These are phyloP conservation scores for Pseudococcus jackbeardsleyi DNA, from an alignment of 2,888 invertebrate species.

Conservation along the genomic window DNA sequence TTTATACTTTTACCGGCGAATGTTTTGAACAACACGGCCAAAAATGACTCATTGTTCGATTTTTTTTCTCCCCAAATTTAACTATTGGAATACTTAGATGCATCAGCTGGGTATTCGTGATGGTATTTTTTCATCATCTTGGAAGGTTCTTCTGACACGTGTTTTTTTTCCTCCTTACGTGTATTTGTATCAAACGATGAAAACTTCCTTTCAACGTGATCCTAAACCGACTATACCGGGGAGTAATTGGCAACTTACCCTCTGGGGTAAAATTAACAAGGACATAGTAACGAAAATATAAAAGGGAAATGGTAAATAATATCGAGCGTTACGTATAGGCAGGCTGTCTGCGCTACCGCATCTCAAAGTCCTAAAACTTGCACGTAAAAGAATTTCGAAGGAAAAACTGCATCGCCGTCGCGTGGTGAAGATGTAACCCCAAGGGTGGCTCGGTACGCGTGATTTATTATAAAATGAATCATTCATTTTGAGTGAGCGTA, in stretches of 20 bases:
- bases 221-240: conserved; percentile 11
- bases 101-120: background rate
- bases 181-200: background rate
- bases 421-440: conserved; percentile 16
- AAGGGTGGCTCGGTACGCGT: conserved; percentile 7
- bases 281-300: conserved; percentile 23
- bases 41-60: background rate
- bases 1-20: background rate
- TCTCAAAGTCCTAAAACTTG: background rate
- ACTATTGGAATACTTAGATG: background rate
- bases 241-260: conserved; percentile 37
- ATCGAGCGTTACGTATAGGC: background rate
- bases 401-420: background rate
- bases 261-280: conserved; percentile 23
- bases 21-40: background rate
- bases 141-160: background rate
- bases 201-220: conserved; percentile 34
- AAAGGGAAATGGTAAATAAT: conserved; percentile 30
- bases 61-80: background rate
- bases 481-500: conserved; percentile 16
- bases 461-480: conserved; percentile 35
- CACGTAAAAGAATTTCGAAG: background rate
- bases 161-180: background rate
- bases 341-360: background rate
- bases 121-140: background rate